These are phyloP conservation scores for Eulithis testata DNA, from an alignment of 2,888 invertebrate genomes.

Conservation along the genomic window DNA sequence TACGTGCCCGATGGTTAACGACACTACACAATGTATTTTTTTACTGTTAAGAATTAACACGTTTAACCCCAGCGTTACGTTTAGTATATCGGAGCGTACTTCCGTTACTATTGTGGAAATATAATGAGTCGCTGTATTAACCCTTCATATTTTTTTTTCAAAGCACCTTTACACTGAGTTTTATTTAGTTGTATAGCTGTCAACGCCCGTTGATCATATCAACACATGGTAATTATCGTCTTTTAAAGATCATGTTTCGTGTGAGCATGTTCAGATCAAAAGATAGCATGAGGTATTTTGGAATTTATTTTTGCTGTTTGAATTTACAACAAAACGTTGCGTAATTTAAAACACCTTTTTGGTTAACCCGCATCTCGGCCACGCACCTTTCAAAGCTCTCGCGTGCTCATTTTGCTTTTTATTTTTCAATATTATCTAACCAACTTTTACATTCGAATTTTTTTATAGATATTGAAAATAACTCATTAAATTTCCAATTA, in stretches of 20 bases:
- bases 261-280: constrained; percentile 38
- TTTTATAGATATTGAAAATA: too few species aligned
- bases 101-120: constrained; percentile 65
- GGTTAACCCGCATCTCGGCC: background rate
- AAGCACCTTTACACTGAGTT: constrained; percentile 43
- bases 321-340: constrained; percentile 25
- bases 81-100: constrained; percentile 62
- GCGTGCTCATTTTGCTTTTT: too few species aligned
- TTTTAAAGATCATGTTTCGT: constrained; percentile 44
- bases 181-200: constrained; percentile 38
- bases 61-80: constrained; percentile 39
- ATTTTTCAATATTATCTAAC: too few species aligned
- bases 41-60: constrained; percentile 22
- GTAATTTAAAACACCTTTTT: constrained; percentile 9
- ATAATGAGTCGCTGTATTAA: constrained; percentile 71
- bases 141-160: constrained; percentile 59
- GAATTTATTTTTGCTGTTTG: constrained; percentile 29
- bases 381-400: too few species aligned
- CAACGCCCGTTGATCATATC: constrained; percentile 41
- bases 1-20: background rate
- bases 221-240: constrained; percentile 43
- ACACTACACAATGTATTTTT: background rate
- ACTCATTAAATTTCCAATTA: too few species aligned
- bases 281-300: constrained; percentile 34
- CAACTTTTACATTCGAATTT: too few species aligned